Evolutionary conservation across 2,797 vertebrate genomes (phyloP).

Genomic region (Schizothorax lantsangensis): DNA sequence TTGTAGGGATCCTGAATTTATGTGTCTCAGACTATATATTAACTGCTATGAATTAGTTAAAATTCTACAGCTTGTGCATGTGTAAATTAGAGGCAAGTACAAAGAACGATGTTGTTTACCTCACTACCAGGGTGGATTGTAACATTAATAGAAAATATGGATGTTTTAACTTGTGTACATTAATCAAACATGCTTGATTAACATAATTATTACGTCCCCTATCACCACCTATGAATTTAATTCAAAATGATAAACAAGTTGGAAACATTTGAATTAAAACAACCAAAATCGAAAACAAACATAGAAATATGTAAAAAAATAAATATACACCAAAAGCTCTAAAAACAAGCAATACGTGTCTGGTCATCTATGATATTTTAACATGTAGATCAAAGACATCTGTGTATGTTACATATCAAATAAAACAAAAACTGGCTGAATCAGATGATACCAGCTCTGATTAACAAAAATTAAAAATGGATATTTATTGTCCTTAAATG

Average conservation of each 20-base stretch:
- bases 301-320: not conserved
- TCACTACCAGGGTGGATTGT: not conserved
- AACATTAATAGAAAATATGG: not conserved
- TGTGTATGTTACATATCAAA: not conserved
- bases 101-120: not conserved
- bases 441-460: not conserved
- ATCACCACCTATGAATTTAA: not conserved
- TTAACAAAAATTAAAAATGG: not conserved
- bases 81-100: not conserved
- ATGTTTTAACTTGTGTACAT: not conserved
- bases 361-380: not conserved
- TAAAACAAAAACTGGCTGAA: not conserved
- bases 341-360: not conserved
- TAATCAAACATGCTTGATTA: not conserved
- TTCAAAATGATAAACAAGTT: not conserved
- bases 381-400: not conserved
- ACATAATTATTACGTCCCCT: not conserved
- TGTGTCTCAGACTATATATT: not conserved
- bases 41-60: not conserved
- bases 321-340: not conserved
- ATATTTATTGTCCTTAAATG: not conserved
- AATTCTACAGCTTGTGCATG: not conserved
- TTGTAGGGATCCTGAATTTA: not conserved
- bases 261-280: not conserved
- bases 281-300: not conserved